Evolutionary conservation across 2,113 vertebrate species (phyloP).

Genomic region (Coptodon bakossiorum): DNA sequence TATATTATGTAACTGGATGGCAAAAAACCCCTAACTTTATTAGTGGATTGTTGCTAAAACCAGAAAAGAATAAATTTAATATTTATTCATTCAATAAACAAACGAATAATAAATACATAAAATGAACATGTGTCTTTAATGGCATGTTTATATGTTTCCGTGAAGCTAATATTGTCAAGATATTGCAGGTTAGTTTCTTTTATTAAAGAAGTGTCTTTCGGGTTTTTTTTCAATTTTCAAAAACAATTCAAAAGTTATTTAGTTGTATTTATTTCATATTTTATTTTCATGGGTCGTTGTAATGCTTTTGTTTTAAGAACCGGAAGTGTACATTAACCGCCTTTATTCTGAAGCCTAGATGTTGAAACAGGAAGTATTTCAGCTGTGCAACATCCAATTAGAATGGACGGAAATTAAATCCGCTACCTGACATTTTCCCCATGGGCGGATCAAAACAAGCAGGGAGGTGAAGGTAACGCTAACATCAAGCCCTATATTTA

Average conservation of each 20-base stretch:
- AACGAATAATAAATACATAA: neutral
- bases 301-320: neutral
- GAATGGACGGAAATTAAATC: neutral
- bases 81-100: neutral
- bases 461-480: slow-evolving; percentile 20
- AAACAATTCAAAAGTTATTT: neutral
- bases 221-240: neutral
- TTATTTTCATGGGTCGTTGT: neutral
- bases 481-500: neutral
- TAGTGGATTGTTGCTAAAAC: neutral
- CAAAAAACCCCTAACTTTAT: rapidly evolving
- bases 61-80: neutral
- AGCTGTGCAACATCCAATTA: too few species aligned
- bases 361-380: neutral
- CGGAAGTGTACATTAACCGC: neutral
- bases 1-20: neutral
- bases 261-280: neutral
- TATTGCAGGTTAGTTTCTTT: neutral
- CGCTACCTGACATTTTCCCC: neutral
- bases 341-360: slow-evolving; percentile 36
- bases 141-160: neutral
- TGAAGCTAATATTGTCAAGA: neutral
- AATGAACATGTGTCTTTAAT: neutral
- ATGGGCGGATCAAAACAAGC: slow-evolving; percentile 9
- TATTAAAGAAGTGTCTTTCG: neutral